Evolutionary conservation across 2,113 vertebrate species (phyloP).

Genomic region (Cottus gobio): DNA sequence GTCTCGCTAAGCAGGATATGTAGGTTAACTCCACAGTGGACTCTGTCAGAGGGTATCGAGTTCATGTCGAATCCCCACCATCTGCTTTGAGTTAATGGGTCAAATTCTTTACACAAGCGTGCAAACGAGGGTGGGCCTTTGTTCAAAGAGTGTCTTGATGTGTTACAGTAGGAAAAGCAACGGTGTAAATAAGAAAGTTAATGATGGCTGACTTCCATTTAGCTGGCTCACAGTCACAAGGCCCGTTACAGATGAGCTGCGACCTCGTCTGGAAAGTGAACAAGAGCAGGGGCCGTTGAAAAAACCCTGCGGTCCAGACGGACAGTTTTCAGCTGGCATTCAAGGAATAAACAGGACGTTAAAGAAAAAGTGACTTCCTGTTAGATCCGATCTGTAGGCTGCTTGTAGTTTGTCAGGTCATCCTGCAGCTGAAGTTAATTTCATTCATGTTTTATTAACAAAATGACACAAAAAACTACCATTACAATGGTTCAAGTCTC

Average conservation of each 20-base stretch:
- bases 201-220: not conserved
- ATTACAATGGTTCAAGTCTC: no score
- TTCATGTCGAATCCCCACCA: not conserved
- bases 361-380: not conserved
- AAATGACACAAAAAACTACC: no score
- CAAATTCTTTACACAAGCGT: not conserved
- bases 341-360: not conserved
- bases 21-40: slow-evolving; percentile 3
- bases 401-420: not conserved
- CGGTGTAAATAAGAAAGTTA: not conserved
- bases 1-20: not conserved
- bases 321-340: not conserved
- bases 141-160: not conserved
- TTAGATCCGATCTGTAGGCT: not conserved
- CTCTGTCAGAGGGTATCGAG: not conserved
- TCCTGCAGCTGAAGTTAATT: no score
- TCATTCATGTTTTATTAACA: no score
- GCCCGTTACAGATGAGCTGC: no score
- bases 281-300: not conserved
- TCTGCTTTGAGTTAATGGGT: slow-evolving; percentile 18
- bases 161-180: not conserved
- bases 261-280: not conserved
- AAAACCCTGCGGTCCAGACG: no score
- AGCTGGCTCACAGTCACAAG: not conserved
- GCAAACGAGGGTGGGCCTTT: not conserved